Conservation (phyloP, 2,888 invertebrate species). For the Cephus spinipes region DNA sequence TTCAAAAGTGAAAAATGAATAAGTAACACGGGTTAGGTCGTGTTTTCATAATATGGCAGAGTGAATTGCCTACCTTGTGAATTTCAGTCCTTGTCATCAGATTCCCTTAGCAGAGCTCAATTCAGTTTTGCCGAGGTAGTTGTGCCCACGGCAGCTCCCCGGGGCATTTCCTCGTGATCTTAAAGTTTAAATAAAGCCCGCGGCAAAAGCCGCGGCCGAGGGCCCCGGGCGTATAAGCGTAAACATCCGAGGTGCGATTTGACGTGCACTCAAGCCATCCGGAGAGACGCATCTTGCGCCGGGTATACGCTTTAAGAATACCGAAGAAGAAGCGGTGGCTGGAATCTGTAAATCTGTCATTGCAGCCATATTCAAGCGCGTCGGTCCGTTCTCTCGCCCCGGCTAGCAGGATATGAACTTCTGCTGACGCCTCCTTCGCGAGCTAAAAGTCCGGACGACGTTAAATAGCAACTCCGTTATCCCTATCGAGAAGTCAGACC, state of each 20-base stretch:
- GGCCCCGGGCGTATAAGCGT: conserved; percentile 44
- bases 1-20: neutral
- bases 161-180: conserved; percentile 5
- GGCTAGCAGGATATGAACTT: conserved; percentile 50
- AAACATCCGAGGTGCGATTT: conserved; percentile 64
- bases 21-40: neutral
- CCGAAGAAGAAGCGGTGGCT: conserved; percentile 49
- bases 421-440: conserved; percentile 17
- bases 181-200: conserved; percentile 21
- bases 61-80: neutral
- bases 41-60: neutral
- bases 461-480: conserved; percentile 2
- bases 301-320: conserved; percentile 54
- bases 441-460: neutral
- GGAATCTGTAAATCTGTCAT: conserved; percentile 67
- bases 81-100: neutral
- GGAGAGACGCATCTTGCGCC: conserved; percentile 36
- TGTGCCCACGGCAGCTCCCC: neutral
- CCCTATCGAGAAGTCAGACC: neutral
- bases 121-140: neutral
- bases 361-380: conserved; percentile 53
- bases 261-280: conserved; percentile 49
- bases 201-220: conserved; percentile 6
- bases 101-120: neutral
- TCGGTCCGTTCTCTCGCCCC: neutral